These are phyloP conservation scores for Gambusia holbrooki DNA, from an alignment of 2,113 vertebrate species.

Conservation along the genomic window DNA sequence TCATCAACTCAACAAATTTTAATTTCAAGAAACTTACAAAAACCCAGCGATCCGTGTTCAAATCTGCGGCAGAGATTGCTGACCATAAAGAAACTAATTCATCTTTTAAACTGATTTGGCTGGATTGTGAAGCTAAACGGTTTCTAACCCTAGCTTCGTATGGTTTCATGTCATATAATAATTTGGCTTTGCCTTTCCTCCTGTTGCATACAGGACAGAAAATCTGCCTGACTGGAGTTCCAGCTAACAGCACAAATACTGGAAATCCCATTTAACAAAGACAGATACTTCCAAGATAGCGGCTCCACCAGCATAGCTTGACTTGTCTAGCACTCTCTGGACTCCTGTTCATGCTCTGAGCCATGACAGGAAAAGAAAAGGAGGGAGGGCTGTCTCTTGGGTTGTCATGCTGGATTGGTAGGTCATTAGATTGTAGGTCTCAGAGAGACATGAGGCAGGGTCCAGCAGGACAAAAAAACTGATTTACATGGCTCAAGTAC, in stretches of 20 bases:
- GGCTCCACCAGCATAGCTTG: slow-evolving; percentile 16
- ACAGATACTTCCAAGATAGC: slow-evolving; percentile 41
- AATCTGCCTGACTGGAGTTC: slow-evolving; percentile 22
- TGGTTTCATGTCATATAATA: neutral
- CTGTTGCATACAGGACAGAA: slow-evolving; percentile 9
- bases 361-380: slow-evolving; percentile 16
- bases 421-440: neutral
- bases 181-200: slow-evolving; percentile 33
- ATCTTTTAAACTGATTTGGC: neutral
- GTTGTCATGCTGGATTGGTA: slow-evolving; percentile 22
- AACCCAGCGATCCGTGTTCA: neutral
- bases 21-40: neutral
- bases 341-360: slow-evolving; percentile 33
- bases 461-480: too few species aligned
- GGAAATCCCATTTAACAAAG: slow-evolving; percentile 38
- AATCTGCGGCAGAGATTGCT: neutral
- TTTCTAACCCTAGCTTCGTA: neutral
- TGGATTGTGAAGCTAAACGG: neutral
- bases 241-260: slow-evolving; percentile 30
- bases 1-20: neutral
- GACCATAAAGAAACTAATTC: neutral
- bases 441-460: too few species aligned
- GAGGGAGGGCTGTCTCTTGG: slow-evolving; percentile 1
- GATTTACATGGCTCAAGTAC: too few species aligned
- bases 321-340: slow-evolving; percentile 28